These are phyloP conservation scores for Dinomys branickii DNA, from an alignment of 2,113 vertebrate genomes.

Conservation along the genomic window DNA sequence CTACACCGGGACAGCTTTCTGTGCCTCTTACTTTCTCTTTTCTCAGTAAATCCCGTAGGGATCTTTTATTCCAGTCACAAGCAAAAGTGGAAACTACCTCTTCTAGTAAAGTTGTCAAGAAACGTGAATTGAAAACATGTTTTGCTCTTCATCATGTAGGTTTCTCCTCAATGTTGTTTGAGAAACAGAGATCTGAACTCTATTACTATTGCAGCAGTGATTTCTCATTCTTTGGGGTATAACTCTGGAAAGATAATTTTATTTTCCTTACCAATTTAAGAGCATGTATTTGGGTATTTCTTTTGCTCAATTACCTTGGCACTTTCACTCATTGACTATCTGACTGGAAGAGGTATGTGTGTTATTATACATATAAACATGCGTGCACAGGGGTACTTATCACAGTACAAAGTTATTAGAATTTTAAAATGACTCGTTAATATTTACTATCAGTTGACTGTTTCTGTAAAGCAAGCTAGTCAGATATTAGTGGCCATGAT, in stretches of 20 bases:
- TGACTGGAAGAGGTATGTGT: background rate
- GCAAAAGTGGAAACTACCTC: background rate
- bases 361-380: background rate
- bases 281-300: background rate
- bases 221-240: background rate
- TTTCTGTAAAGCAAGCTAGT: background rate
- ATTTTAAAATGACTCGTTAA: background rate
- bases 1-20: background rate
- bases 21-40: background rate
- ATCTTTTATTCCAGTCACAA: background rate
- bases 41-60: background rate
- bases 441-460: background rate
- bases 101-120: background rate
- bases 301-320: background rate
- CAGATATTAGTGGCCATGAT: background rate
- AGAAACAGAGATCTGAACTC: background rate
- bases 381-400: background rate
- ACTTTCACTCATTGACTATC: background rate
- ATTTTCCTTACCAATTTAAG: background rate
- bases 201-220: background rate
- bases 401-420: background rate
- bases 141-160: background rate
- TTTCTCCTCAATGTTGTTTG: background rate
- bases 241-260: background rate
- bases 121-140: background rate